Base-by-base conservation (phyloP, 2,113 vertebrate genomes). In the Sprattus sprattus region DNA sequence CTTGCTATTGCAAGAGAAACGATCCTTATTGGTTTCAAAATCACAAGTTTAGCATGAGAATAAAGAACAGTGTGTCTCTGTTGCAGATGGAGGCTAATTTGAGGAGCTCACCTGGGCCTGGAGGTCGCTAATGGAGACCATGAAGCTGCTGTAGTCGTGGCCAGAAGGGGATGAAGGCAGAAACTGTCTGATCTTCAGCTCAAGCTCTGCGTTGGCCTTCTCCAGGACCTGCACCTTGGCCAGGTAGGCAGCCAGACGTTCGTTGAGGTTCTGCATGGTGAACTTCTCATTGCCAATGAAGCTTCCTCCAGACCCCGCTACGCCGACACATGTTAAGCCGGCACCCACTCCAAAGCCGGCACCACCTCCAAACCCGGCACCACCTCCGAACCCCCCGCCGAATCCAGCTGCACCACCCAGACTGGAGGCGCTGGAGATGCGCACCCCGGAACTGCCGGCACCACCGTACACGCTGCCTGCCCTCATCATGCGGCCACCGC, bases 261-360 rank as follows among this genome's bases (percentile, higher is more conserved):
- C 93, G 50, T 96, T 96, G 67, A 96, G 92, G 90, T 94, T 95
- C 90, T 94, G 93, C 95, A 95, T 93, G 86, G 93, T 88, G 84
- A 57, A 83, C 88, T 96, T 95, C 86, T 95, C 91, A 44, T 92
- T 95, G 87, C 89, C 88, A 0, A 85, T 28, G 54, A 90, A 15
- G 64, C 9, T 46, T 49, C 87, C 88, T n/a, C n/a, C n/a, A n/a
- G n/a, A n/a, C n/a, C n/a, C n/a, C n/a, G n/a, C n/a, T n/a, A n/a
- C n/a, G n/a, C n/a, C n/a, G n/a, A n/a, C n/a, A n/a, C n/a, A n/a
- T n/a, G n/a, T n/a, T n/a, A n/a, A n/a, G n/a, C n/a, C n/a, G n/a
- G n/a, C n/a, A n/a, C n/a, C n/a, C n/a, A n/a, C n/a, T n/a, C 71
- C 82, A 32, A 52, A 80, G 0, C 67, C 71, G n/a, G 82, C 83